phyloP scores from a whole-genome alignment of 2,113 vertebrate species.

The Elaphurus davidianus region DNA sequence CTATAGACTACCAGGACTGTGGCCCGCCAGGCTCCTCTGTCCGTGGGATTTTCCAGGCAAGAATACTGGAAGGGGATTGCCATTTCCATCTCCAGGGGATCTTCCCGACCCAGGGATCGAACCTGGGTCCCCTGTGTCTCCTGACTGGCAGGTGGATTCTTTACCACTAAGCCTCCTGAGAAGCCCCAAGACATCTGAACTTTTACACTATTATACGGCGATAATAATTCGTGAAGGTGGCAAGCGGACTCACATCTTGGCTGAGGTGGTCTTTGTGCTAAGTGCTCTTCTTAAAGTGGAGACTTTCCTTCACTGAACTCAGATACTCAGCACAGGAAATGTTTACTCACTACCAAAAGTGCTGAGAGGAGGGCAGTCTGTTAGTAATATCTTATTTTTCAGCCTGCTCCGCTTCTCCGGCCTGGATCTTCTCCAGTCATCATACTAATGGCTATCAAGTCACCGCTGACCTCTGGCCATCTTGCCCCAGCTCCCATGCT shows the following conservation, averaged over 20 bases:
- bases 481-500: no score
- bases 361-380: neutral
- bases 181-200: neutral
- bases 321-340: neutral
- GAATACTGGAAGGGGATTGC: neutral
- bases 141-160: neutral
- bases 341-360: neutral
- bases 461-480: neutral
- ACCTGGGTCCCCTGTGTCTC: neutral
- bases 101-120: neutral
- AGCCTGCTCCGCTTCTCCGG: neutral
- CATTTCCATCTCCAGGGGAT: neutral
- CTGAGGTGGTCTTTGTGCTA: neutral
- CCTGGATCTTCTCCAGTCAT: neutral
- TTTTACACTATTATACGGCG: neutral
- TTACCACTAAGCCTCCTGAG: neutral
- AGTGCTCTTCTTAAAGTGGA: neutral
- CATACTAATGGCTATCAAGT: no score
- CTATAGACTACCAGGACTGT: neutral
- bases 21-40: neutral
- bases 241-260: neutral
- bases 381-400: no score
- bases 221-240: neutral
- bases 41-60: neutral
- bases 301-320: neutral